These are phyloP conservation scores for Gambelia wislizenii DNA, from an alignment of 2,797 vertebrate species.

Conservation along the genomic window DNA sequence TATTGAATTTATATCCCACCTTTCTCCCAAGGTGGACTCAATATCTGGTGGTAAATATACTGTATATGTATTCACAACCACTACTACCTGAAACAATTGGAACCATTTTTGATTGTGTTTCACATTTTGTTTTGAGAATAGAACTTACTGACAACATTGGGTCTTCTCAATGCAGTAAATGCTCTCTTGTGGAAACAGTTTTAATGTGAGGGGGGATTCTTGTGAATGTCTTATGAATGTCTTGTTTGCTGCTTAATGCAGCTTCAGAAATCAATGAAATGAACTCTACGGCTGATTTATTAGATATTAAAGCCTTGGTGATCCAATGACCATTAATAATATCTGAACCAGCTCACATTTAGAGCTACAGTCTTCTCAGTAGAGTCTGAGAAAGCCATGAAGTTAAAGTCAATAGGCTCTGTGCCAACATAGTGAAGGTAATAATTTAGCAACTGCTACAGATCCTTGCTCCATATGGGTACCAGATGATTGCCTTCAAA, in stretches of 20 bases:
- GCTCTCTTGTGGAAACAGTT: no score
- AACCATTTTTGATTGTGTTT: no score
- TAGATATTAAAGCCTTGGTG: constrained; percentile 64
- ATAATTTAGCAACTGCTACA: constrained; percentile 4
- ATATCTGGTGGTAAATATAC: neutral
- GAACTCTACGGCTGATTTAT: constrained; percentile 46
- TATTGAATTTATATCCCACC: no score
- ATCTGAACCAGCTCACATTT: constrained; percentile 35
- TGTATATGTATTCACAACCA: neutral
- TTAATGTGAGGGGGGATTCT: neutral
- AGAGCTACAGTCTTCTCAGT: neutral
- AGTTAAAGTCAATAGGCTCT: neutral
- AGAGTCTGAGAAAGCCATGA: neutral
- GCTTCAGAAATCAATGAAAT: constrained; percentile 70
- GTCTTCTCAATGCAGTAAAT: neutral
- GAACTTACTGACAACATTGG: neutral
- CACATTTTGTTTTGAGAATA: neutral
- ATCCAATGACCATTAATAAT: constrained; percentile 61
- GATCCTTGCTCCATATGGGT: neutral
- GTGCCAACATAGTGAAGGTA: neutral
- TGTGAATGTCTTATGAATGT: constrained; percentile 65
- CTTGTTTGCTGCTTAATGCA: constrained; percentile 63
- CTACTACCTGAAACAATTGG: neutral
- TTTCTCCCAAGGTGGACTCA: neutral
- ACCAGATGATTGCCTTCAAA: constrained; percentile 5